A percentile compares a stretch with the other conserved stretches of the same genome.
phyloP scores from a whole-genome alignment of 2,797 vertebrate genomes.

The Alosa sapidissima region DNA sequence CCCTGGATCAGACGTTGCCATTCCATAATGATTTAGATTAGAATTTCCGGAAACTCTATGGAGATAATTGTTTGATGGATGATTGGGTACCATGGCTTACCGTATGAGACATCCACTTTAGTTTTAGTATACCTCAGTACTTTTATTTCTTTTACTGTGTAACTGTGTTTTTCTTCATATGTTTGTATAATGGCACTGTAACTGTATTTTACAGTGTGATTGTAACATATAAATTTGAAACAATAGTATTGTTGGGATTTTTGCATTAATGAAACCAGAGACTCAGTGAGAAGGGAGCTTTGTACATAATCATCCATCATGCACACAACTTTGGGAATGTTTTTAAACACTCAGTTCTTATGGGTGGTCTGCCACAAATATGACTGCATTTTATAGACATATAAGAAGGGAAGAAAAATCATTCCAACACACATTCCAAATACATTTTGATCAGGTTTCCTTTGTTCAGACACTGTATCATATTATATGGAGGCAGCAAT shows the following conservation, averaged over 20 bases:
- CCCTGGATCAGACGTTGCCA: slow-evolving; percentile 17
- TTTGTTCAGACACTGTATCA: slow-evolving; percentile 3
- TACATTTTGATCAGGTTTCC: slow-evolving; percentile 3
- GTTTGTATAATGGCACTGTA: background rate
- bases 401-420: background rate
- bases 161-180: background rate
- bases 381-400: slow-evolving; percentile 21
- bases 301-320: background rate
- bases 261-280: background rate
- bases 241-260: background rate
- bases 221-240: background rate
- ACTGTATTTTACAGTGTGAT: background rate
- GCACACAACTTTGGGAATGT: background rate
- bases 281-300: background rate
- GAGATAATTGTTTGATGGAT: background rate
- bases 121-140: background rate
- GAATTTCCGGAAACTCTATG: background rate
- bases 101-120: background rate
- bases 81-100: background rate
- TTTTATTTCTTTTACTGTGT: background rate
- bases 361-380: slow-evolving; percentile 25
- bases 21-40: slow-evolving; percentile 16
- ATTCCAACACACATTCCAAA: slow-evolving; percentile 17
- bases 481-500: background rate
- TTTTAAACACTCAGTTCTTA: background rate